phyloP scores from a whole-genome alignment of 37 sponge, comb jelly and placozoan species.

The Cladorhizidae sp. region DNA sequence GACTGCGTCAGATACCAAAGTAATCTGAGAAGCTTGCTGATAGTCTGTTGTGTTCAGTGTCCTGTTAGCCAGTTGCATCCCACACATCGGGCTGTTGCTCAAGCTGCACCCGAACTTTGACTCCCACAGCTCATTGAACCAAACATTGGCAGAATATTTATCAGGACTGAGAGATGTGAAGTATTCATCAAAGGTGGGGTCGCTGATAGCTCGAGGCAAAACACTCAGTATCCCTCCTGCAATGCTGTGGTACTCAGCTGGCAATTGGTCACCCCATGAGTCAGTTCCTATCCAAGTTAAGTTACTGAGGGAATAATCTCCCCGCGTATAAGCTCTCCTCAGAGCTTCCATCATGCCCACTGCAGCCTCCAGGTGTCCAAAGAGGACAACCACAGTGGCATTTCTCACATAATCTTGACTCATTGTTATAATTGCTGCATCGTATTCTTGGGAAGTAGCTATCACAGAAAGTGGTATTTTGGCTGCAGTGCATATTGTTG shows the following conservation, averaged over 20 bases:
- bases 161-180: constrained; percentile 46
- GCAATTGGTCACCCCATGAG: constrained; percentile 66
- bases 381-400: constrained; percentile 56
- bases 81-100: not conserved
- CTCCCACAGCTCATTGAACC: constrained; percentile 74
- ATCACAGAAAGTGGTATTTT: constrained; percentile 6
- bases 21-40: constrained; percentile 44
- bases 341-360: constrained; percentile 33
- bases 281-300: constrained; percentile 76
- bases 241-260: constrained; percentile 12
- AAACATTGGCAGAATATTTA: constrained; percentile 48
- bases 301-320: constrained; percentile 12
- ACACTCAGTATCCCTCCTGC: constrained; percentile 48
- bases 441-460: not conserved
- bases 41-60: constrained; percentile 2
- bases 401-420: constrained; percentile 29
- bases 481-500: not conserved
- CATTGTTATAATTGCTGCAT: constrained; percentile 2
- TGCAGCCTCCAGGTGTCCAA: constrained; percentile 52
- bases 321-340: not conserved
- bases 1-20: constrained; percentile 80
- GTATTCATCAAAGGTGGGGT: constrained; percentile 45
- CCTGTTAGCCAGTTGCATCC: not conserved
- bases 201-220: constrained; percentile 13
- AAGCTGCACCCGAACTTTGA: constrained; percentile 57